These are phyloP conservation scores for Buathra laborator DNA, from an alignment of 2,888 invertebrate species.

Conservation along the genomic window DNA sequence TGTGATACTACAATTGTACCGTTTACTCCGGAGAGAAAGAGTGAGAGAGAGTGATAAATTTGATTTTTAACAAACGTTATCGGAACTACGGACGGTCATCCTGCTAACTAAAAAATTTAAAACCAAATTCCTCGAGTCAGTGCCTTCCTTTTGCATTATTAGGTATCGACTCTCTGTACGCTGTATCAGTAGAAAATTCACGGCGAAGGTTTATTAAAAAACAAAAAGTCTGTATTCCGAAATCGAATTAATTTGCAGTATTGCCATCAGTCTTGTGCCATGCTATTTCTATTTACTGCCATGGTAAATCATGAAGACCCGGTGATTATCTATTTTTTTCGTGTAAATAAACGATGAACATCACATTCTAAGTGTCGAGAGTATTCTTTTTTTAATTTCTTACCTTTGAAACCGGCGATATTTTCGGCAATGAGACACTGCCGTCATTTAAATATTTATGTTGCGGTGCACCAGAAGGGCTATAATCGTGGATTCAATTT, in stretches of 20 bases:
- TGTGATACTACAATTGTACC: conserved; percentile 45
- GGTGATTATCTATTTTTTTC: conserved; percentile 7
- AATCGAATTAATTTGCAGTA: conserved; percentile 2
- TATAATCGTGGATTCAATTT: neutral
- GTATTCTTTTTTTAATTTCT: conserved; percentile 39
- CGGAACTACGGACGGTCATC: neutral
- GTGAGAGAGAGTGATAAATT: neutral
- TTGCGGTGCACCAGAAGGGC: neutral
- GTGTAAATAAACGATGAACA: conserved; percentile 60
- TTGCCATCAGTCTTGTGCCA: conserved; percentile 52
- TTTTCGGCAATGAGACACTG: neutral
- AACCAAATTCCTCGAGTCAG: neutral
- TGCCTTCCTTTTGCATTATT: conserved; percentile 6
- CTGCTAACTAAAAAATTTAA: neutral
- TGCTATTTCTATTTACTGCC: conserved; percentile 52
- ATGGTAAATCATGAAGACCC: neutral
- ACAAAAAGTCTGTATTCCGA: neutral
- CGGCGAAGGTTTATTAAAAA: neutral
- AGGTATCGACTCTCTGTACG: neutral
- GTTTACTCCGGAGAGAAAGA: neutral
- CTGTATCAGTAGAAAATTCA: neutral
- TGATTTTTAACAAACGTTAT: neutral
- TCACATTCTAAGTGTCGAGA: conserved; percentile 28
- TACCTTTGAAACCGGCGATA: neutral
- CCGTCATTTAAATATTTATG: neutral